Conservation (phyloP, 2,797 vertebrate species). For the Sebastes hopkinsi region DNA sequence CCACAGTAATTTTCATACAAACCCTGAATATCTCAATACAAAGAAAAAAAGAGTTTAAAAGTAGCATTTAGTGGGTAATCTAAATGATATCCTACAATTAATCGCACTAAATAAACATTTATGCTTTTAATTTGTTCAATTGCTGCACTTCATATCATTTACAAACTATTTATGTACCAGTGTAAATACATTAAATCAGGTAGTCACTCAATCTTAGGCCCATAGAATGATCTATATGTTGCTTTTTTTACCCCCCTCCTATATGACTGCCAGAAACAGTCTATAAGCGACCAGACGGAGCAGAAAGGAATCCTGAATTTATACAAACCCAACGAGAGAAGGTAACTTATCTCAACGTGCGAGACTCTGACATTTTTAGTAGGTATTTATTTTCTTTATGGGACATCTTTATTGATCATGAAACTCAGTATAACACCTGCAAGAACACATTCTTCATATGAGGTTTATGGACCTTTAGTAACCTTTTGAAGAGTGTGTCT, state of each 20-base stretch:
- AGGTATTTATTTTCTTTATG: conserved; percentile 38
- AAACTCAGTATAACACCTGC: conserved; percentile 26
- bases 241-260: not conserved
- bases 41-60: not conserved
- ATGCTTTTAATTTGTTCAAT: not conserved
- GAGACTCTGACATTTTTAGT: conserved; percentile 30
- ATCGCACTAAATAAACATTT: not conserved
- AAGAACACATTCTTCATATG: not conserved
- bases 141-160: not conserved
- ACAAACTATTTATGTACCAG: not conserved
- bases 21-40: not conserved
- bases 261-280: not conserved
- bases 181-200: not conserved
- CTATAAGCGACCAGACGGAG: conserved; percentile 15
- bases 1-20: not conserved
- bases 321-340: conserved; percentile 20
- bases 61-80: not conserved
- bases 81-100: not conserved
- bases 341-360: not conserved
- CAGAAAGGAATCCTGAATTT: conserved; percentile 46
- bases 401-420: conserved; percentile 32
- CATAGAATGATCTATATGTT: not conserved
- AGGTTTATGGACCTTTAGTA: not conserved
- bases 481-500: not conserved
- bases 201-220: not conserved